A percentile compares a stretch with the other conserved stretches of the same genome.
phyloP scores from a whole-genome alignment of 2,113 vertebrate genomes.

The Nesoenas mayeri region DNA sequence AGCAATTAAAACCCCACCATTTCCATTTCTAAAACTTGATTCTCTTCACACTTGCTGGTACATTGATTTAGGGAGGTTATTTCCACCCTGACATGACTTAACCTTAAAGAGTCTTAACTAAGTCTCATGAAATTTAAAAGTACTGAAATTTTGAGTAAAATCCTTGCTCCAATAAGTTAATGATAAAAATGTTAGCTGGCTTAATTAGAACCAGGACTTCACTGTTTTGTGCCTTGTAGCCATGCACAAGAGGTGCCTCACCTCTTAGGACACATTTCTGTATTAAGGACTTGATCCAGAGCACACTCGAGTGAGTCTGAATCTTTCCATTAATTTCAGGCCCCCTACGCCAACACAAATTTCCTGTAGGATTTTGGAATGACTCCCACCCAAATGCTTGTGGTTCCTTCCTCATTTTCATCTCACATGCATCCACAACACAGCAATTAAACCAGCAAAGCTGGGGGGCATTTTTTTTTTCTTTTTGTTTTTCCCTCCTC shows the following conservation, averaged over 20 bases:
- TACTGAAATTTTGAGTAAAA: not conserved
- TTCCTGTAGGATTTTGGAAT: conserved; percentile 5
- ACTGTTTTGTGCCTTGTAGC: not conserved
- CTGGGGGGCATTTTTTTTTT: not conserved
- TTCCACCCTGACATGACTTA: not conserved
- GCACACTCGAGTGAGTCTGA: not conserved
- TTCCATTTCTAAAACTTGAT: not conserved
- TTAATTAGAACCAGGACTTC: not conserved
- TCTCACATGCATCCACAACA: not conserved
- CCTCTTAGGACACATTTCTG: not conserved
- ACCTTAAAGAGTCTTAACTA: not conserved
- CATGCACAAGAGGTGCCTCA: not conserved
- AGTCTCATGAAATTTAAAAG: not conserved
- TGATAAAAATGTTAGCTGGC: not conserved
- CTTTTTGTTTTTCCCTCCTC: not conserved
- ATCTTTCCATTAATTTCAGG: not conserved
- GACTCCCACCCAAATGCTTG: not conserved
- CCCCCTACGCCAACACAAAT: not conserved
- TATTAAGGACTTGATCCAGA: not conserved
- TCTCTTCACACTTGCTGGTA: not conserved
- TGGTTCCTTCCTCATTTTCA: not conserved
- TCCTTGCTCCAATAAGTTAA: not conserved
- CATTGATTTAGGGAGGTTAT: not conserved
- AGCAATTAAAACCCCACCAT: not conserved
- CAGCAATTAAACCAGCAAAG: not conserved